Evolutionary conservation across 2,888 invertebrate genomes (phyloP), one percentile per base, ranked within the genome.

Genomic region (Notocelia uddmanniana): DNA sequence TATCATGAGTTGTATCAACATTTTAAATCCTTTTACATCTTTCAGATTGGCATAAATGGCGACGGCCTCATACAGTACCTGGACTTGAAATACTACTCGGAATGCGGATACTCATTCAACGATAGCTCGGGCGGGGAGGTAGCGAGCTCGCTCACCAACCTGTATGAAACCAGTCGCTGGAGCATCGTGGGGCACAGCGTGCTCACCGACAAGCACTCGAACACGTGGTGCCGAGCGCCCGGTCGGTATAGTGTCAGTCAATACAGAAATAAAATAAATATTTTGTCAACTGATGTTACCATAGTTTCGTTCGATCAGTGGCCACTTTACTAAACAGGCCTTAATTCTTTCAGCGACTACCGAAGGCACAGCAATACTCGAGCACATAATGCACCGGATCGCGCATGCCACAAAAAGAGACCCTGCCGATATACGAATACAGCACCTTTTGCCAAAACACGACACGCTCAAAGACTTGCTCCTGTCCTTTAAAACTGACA

Each of bases 191-290:
- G 92, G 0, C 91, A 94, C 78, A 94, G 94, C 19, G 94, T 95
- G 0, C 88, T 87, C 15, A 97, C 97, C 0, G 96, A 97, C 78
- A 94, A 94, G 50, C 94, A 96, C 0, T 88, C 95, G 0, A 96
- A 95, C 77, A 96, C 96, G 0, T 96, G 94, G 86, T 95, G 95
- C 75, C 89, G 97, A 82, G 95, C 96, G 0, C 97, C 97, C 74
- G 96, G 97, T 95, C 83, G 84, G 37, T 37, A 60, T 45, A 6
- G 0, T 31, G 31, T 6, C 5, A 2, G 26, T 26, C 3, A 26
- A 26, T 26, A 26, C 26, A 26, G 5, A 2, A 26, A 26, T 26
- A 26, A 26, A 26, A 26, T 26, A 26, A 26, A 26, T 26, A 26
- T 26, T 26, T 26, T 26, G 26, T 26, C 26, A 26, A 26, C 5